phyloP scores from a whole-genome alignment of 1,140 invertebrate species.

The Ceratosolen solmsi region DNA sequence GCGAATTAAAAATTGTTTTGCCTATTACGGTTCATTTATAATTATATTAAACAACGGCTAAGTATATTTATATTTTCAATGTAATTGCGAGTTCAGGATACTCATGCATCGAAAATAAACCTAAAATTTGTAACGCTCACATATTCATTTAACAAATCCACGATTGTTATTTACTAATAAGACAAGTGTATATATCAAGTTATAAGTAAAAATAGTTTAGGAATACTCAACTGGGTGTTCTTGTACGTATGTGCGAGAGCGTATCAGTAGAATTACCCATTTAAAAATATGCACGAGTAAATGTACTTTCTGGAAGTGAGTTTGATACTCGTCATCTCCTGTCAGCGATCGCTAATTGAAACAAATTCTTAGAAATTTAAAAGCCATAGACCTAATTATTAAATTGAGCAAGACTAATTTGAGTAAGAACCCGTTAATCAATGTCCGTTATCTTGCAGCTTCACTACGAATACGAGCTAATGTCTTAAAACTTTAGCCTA shows the following conservation, averaged over 20 bases:
- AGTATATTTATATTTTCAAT: no score
- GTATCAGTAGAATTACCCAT: background rate
- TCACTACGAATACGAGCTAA: no score
- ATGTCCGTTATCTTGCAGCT: no score
- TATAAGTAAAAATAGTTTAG: background rate
- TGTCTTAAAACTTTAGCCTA: no score
- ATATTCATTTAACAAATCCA: background rate
- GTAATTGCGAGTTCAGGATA: no score
- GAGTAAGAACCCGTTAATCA: no score
- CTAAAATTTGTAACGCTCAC: background rate
- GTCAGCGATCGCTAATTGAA: background rate
- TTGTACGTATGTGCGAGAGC: background rate
- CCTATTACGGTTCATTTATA: no score
- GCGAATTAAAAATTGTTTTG: no score
- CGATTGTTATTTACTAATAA: background rate
- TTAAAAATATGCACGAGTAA: conserved; percentile 1
- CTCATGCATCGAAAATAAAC: background rate
- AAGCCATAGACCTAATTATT: conserved; percentile 13
- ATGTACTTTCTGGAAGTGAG: background rate
- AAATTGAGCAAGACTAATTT: background rate
- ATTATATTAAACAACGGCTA: no score
- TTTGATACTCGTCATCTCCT: background rate
- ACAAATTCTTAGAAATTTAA: background rate
- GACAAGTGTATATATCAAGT: background rate
- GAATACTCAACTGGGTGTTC: background rate